Evolutionary conservation across 2,797 vertebrate species (phyloP), one percentile per base, ranked within the genome.

Genomic region (Pampus argenteus): DNA sequence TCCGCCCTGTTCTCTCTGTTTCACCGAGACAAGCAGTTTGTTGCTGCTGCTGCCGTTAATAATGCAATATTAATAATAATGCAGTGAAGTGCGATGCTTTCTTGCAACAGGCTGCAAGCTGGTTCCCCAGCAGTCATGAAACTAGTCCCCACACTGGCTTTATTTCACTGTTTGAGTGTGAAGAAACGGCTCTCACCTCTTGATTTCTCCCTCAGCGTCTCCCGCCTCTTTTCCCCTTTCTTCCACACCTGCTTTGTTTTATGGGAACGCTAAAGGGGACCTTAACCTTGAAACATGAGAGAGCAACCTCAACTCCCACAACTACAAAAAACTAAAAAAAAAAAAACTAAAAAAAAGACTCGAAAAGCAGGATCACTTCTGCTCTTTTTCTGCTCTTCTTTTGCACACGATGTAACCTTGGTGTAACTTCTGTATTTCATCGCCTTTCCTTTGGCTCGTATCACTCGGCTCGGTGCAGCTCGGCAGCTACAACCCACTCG

Each of bases 401-500:
- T 72, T 76, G 72, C 80, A 34, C 42, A 11, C 66, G 9, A 51
- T 29, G 84, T 81, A 87, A 88, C 88, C 87, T 86, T 85, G 84
- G 63, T 78, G 85, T 72, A 90, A 88, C 85, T 87, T 85, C 74
- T 74, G 55, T 50, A 62, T 87, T 78, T 82, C 77, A 80, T 84
- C 68, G 29, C 78, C 70, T 82, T 89, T 78, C 74, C 54, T 56
- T 63, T 66, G 79, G 79, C 78, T 79, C 3, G 40, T 56, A 63
- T 65, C 81, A 58, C 82, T 87, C 72, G 34, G 76, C 82, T 78
- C 80, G 14, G 69, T 48, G 83, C 75, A 77, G 80, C 74, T 75
- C 66, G 36, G 73, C 84, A 85, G 79, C 81, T 81, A 71, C 81
- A 86, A 79, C 90, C 86, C 87, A 91, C 87, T 85, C 81, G 54